Conservation (phyloP, 1,140 invertebrate genomes). For the Drosophila takahashii region DNA sequence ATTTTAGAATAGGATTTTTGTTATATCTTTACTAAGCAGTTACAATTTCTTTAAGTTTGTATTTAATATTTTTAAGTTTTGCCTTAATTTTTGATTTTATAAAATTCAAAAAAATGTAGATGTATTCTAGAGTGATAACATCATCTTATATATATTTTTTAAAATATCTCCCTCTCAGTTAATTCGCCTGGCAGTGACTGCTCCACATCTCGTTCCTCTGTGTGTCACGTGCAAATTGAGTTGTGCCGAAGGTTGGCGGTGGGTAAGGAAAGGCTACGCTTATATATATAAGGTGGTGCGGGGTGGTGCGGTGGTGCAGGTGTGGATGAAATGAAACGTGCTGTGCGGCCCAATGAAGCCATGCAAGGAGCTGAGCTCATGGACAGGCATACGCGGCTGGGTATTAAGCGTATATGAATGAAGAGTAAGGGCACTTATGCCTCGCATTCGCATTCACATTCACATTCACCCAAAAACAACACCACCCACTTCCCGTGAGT, state of each 20-base stretch:
- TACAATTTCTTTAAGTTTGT: no score
- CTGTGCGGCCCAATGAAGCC: conserved; percentile 76
- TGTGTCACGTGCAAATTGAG: conserved; percentile 81
- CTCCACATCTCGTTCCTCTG: conserved; percentile 24
- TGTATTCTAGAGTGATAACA: not conserved
- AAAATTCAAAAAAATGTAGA: not conserved
- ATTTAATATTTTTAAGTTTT: no score
- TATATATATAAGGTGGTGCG: not conserved
- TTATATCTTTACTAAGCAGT: no score
- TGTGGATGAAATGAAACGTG: conserved; percentile 78
- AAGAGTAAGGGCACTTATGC: conserved; percentile 21
- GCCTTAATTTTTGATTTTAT: no score
- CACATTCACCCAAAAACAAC: not conserved
- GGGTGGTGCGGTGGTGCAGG: conserved; percentile 17
- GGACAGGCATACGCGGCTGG: conserved; percentile 26
- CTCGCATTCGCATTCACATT: conserved; percentile 1
- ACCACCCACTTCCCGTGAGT: conserved; percentile 23
- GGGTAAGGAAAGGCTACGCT: not conserved
- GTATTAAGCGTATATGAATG: conserved; percentile 34
- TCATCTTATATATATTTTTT: not conserved
- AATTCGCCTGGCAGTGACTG: conserved; percentile 45
- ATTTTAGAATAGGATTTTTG: no score
- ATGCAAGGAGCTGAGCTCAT: conserved; percentile 69
- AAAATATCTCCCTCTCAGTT: conserved; percentile 43
- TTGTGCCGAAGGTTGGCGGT: conserved; percentile 41